phyloP scores from a whole-genome alignment of 2,797 vertebrate genomes.

The Xenentodon cancila region DNA sequence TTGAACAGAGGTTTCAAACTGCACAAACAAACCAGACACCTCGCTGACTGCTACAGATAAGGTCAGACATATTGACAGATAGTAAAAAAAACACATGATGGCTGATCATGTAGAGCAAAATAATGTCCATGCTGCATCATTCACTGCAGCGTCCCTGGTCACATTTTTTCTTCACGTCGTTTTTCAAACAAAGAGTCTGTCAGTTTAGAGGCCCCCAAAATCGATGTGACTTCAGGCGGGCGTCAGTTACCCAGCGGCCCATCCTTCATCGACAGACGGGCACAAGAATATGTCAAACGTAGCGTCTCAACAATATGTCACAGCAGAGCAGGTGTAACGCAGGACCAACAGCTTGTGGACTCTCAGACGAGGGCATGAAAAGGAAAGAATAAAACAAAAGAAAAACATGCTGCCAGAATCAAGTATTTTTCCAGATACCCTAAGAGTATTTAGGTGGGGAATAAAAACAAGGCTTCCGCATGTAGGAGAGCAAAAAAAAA shows the following conservation, averaged over 20 bases:
- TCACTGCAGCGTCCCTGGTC: conserved; percentile 30
- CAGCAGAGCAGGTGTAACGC: conserved; percentile 38
- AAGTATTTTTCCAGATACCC: conserved; percentile 23
- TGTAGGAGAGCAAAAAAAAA: conserved; percentile 7
- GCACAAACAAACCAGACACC: conserved; percentile 23
- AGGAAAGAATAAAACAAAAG: conserved; percentile 18
- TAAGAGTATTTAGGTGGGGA: not conserved
- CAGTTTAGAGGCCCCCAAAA: conserved; percentile 47
- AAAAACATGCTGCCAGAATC: conserved; percentile 31
- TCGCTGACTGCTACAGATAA: conserved; percentile 3
- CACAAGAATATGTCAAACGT: conserved; percentile 70
- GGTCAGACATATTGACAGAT: conserved; percentile 59
- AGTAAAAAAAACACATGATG: conserved; percentile 55
- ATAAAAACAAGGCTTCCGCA: not conserved
- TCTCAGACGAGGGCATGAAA: conserved; percentile 24
- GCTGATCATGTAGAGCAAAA: conserved; percentile 69
- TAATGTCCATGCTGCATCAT: conserved; percentile 55
- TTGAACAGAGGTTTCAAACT: conserved; percentile 37
- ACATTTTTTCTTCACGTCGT: conserved; percentile 55
- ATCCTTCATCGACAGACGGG: conserved; percentile 72
- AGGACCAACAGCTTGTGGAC: conserved; percentile 46
- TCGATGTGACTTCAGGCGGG: conserved; percentile 49
- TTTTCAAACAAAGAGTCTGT: conserved; percentile 57
- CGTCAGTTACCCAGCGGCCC: conserved; percentile 52
- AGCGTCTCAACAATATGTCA: conserved; percentile 56